A percentile compares a stretch with the other conserved stretches of the same genome.
Conservation (phyloP, 2,888 invertebrate species). For the Portevinia maculata region DNA sequence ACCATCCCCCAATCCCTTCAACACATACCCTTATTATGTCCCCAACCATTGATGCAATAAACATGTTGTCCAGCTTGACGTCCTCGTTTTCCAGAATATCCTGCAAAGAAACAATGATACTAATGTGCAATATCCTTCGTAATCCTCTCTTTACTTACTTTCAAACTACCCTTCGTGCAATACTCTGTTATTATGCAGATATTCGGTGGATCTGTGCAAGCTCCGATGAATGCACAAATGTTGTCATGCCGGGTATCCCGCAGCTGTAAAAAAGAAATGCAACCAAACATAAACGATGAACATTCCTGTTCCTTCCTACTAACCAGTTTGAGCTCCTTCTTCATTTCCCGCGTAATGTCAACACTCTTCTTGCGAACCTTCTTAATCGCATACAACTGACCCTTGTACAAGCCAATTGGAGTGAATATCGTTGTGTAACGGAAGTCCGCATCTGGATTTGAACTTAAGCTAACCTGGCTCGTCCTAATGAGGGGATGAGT, state of each 20-base stretch:
- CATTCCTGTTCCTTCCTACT: conserved; percentile 77
- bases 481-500: conserved; percentile 88
- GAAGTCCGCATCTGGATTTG: conserved; percentile 95
- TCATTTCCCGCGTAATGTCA: conserved; percentile 94
- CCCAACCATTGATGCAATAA: conserved; percentile 96
- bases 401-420: conserved; percentile 94
- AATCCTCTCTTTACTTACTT: conserved; percentile 84
- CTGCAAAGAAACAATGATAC: conserved; percentile 83
- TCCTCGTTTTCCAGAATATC: conserved; percentile 97
- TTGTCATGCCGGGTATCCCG: conserved; percentile 95
- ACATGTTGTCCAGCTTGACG: conserved; percentile 97
- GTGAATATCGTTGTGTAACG: conserved; percentile 95
- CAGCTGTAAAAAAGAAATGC: conserved; percentile 86
- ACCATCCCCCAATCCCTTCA: neutral
- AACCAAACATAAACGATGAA: conserved; percentile 1
- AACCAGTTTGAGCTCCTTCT: conserved; percentile 95
- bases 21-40: conserved; percentile 94
- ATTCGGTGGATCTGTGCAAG: conserved; percentile 94
- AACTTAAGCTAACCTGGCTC: conserved; percentile 95
- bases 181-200: conserved; percentile 95
- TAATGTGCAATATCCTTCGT: conserved; percentile 14
- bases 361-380: conserved; percentile 92
- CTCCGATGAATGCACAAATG: conserved; percentile 95
- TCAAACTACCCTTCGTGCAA: conserved; percentile 94
- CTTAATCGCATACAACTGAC: conserved; percentile 93